Conservation (phyloP, 2,888 invertebrate species). For the Bugula neritina region DNA sequence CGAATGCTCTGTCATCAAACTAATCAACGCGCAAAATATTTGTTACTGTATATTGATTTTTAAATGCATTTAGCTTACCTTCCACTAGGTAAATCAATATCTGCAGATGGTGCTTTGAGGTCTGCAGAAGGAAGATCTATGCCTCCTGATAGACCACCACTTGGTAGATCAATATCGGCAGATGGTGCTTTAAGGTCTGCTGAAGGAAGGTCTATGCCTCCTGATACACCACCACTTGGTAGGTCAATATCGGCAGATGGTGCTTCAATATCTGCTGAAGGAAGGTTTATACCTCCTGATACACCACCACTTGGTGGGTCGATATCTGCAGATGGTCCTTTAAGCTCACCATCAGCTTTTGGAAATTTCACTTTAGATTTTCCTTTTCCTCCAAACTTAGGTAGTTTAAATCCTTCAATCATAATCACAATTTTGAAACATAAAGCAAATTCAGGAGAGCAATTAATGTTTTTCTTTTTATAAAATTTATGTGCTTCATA, state of each 20-base stretch:
- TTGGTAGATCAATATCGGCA: neutral
- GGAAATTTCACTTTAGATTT: neutral
- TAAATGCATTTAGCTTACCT: too few relatives aligned
- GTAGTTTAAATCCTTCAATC: neutral
- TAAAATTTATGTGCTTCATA: neutral
- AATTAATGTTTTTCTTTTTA: too few relatives aligned
- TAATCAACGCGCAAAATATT: too few relatives aligned
- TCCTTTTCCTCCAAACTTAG: neutral
- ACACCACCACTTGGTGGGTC: conserved; percentile 1
- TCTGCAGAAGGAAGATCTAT: conserved; percentile 1
- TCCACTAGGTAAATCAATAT: neutral
- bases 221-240: conserved; percentile 12
- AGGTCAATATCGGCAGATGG: conserved; percentile 2
- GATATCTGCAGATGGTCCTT: conserved; percentile 12
- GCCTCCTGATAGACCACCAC: neutral
- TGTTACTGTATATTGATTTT: too few relatives aligned
- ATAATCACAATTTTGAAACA: neutral
- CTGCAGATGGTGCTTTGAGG: neutral
- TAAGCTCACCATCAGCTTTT: conserved; percentile 3
- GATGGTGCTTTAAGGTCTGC: conserved; percentile 10
- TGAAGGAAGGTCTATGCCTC: conserved; percentile 10
- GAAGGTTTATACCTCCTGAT: neutral
- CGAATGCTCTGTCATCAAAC: too few relatives aligned
- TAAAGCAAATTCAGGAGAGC: neutral
- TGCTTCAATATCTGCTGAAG: conserved; percentile 11